Base-by-base conservation (phyloP, 2,113 vertebrate species). In the Myotis yumanensis region DNA sequence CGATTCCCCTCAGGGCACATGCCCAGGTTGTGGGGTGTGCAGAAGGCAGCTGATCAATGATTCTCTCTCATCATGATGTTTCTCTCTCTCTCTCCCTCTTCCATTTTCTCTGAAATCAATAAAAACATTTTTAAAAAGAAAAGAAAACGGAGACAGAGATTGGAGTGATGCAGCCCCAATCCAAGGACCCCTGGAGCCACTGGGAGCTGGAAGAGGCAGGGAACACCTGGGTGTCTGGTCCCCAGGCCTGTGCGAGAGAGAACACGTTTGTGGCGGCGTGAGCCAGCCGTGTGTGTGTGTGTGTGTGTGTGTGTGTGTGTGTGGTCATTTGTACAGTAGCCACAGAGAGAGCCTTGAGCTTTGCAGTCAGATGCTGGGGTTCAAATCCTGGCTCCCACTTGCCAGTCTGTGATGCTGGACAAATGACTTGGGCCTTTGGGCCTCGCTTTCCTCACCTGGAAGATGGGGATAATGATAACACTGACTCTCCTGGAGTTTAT, bases 131-230 rank as follows among this genome's bases (percentile, higher is more conserved):
- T 43, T 43, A 43, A 43, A 43, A 43, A 54, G 18, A 7, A 18
- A 54, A 54, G 51, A 57, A 37, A 43, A 71, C 0, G 2, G 62
- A 80, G 51, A 51, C 25, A 1, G 64, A 48, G 64, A 16, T 9
- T 3, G 25, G 84, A 81, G 35, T 1, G 75, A 80, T 11, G 16
- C 22, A 11, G 30, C 18, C 22, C 23, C n/a, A 37, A 28, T 66
- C 46, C 32, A 11, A 22, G 28, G 37, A 35, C 20, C 10, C 6
- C 43, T 30, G 43, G 73, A 20, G 46, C 11, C n/a, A 30, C 48
- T 11, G 2, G 10, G 52, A 2, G 9, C 43, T 40, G 68, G 25
- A 2, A 11, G 35, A 25, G 17, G 48, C 2, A 0, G 6, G 22
- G 48, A n/a, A 17, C 35, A 11, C 5, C 43, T 16, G 11, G 43